Conservation (phyloP, 2,797 vertebrate genomes). For the Acrossocheilus fasciatus region DNA sequence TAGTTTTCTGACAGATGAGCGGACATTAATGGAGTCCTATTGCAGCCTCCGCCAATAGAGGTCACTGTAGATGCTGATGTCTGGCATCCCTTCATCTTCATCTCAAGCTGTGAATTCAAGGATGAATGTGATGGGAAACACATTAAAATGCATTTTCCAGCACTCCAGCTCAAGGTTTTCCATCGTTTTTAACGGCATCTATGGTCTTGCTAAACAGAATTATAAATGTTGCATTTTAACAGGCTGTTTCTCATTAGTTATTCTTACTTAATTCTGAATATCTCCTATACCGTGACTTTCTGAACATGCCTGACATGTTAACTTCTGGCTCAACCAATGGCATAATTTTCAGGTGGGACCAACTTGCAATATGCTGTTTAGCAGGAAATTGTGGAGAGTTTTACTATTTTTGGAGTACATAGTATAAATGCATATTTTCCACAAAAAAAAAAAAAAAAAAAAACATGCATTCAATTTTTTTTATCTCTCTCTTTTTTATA, state of each 20-base stretch:
- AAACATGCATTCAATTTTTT: too few species aligned
- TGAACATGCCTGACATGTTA: not conserved
- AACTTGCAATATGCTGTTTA: not conserved
- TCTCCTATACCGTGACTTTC: not conserved
- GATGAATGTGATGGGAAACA: not conserved
- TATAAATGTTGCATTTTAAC: not conserved
- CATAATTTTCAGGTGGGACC: not conserved
- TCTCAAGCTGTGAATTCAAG: conserved; percentile 1
- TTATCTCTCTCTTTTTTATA: too few species aligned
- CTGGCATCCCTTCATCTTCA: conserved; percentile 15
- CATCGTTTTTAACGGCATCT: not conserved
- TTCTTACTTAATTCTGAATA: not conserved
- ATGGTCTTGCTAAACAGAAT: conserved; percentile 11
- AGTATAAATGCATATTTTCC: not conserved
- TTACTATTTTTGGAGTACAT: not conserved
- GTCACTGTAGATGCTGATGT: conserved; percentile 47
- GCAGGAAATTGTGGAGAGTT: not conserved
- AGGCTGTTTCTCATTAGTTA: not conserved
- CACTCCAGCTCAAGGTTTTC: conserved; percentile 2
- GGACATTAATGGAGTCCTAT: not conserved
- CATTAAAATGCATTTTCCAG: not conserved
- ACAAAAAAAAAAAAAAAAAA: too few species aligned
- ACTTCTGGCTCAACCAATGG: not conserved
- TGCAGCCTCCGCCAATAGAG: conserved; percentile 49
- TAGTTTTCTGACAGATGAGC: conserved; percentile 37